Percentiles rank a stretch among this genome's conserved stretches.
phyloP scores from a whole-genome alignment of 1,140 invertebrate species.

The Atta cephalotes region DNA sequence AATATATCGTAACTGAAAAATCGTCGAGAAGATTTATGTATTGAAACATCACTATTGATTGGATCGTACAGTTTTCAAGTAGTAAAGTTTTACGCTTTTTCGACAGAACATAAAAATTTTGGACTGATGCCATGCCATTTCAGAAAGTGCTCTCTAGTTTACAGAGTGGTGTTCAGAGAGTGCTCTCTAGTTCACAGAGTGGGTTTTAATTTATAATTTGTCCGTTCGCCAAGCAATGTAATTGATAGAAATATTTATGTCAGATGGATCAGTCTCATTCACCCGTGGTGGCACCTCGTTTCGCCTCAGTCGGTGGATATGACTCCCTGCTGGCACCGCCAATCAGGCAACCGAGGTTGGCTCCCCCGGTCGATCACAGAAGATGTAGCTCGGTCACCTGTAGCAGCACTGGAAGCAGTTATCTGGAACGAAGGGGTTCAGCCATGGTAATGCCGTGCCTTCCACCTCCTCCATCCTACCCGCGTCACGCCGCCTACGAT shows the following conservation, averaged over 20 bases:
- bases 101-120: not conserved
- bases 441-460: constrained; percentile 91
- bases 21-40: not conserved
- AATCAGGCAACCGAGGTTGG: constrained; percentile 83
- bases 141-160: too few species aligned
- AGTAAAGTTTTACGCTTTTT: not conserved
- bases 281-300: constrained; percentile 85
- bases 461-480: constrained; percentile 86
- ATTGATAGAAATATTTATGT: constrained; percentile 41
- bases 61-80: not conserved
- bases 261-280: constrained; percentile 85
- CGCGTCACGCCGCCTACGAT: constrained; percentile 82
- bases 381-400: constrained; percentile 93
- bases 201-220: not conserved
- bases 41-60: not conserved
- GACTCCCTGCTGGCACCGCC: constrained; percentile 90
- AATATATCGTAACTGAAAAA: not conserved
- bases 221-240: not conserved
- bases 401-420: constrained; percentile 93
- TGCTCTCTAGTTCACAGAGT: not conserved
- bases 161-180: not conserved
- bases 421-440: constrained; percentile 92
- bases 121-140: not conserved
- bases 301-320: constrained; percentile 91
- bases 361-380: constrained; percentile 87